Conservation (phyloP, 2,113 vertebrate species). For the Heterocephalus glaber region DNA sequence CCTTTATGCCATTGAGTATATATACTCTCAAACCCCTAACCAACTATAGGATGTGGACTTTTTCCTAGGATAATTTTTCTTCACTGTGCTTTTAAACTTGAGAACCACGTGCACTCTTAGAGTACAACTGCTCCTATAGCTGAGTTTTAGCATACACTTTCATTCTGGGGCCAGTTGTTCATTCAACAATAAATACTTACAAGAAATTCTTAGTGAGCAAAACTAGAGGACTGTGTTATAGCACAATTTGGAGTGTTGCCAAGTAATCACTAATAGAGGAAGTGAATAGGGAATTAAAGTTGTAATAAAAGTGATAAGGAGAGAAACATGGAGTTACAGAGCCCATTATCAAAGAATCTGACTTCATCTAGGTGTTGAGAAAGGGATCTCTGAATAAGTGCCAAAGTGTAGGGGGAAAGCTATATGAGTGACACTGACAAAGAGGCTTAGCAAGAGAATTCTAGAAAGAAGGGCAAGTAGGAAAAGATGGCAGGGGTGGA, state of each 20-base stretch:
- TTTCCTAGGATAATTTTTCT: not conserved
- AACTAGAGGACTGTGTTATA: not conserved
- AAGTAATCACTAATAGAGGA: not conserved
- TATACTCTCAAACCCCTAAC: no score
- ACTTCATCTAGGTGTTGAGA: not conserved
- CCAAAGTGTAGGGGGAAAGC: not conserved
- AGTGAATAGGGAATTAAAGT: not conserved
- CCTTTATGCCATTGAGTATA: not conserved
- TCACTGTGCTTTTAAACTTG: no score
- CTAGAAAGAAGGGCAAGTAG: not conserved
- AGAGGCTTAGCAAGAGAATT: no score
- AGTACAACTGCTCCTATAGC: not conserved
- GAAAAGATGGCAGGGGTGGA: no score
- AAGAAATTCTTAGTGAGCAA: not conserved
- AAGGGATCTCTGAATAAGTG: not conserved
- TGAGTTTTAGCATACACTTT: not conserved
- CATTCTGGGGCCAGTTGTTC: not conserved
- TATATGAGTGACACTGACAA: rapidly evolving
- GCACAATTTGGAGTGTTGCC: not conserved
- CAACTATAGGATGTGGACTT: rapidly evolving
- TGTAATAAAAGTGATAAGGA: not conserved
- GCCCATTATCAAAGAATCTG: not conserved
- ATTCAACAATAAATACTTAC: not conserved
- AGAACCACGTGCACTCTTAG: not conserved
- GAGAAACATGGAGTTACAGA: not conserved